Percentiles rank a stretch among this genome's conserved stretches.
Evolutionary conservation across 2,888 invertebrate species (phyloP).

Genomic region (Yponomeuta evonymella): DNA sequence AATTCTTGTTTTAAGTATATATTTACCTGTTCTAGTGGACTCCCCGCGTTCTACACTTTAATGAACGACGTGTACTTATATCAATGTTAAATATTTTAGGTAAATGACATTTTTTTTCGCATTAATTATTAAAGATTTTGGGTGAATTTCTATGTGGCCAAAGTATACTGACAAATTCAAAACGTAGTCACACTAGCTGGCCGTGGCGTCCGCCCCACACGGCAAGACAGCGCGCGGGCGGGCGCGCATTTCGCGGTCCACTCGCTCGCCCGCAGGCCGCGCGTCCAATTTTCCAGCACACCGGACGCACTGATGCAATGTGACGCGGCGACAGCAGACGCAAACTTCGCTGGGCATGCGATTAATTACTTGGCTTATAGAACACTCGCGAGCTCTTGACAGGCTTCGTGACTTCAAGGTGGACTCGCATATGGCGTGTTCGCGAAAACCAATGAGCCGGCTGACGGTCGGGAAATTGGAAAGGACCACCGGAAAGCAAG

Average conservation of each 20-base stretch:
- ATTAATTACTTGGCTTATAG: constrained; percentile 54
- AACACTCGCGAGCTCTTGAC: neutral
- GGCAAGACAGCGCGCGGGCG: neutral
- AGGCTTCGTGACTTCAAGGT: constrained; percentile 1
- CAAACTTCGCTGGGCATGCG: constrained; percentile 33
- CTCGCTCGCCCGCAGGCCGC: constrained; percentile 21
- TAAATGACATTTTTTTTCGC: too few relatives aligned
- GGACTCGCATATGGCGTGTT: neutral
- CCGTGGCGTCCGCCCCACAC: neutral
- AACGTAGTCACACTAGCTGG: neutral
- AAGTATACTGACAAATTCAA: too few relatives aligned
- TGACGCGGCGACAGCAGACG: constrained; percentile 62
- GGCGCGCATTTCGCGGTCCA: neutral
- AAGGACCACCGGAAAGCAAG: neutral
- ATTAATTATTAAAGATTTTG: too few relatives aligned
- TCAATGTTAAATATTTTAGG: too few relatives aligned
- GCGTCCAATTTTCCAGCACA: constrained; percentile 67
- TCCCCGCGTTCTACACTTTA: too few relatives aligned
- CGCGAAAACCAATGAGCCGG: neutral
- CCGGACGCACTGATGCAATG: constrained; percentile 54
- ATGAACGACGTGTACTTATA: too few relatives aligned
- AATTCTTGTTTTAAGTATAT: too few relatives aligned
- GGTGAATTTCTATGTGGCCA: too few relatives aligned
- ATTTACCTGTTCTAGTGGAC: too few relatives aligned
- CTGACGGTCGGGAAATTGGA: neutral